These are phyloP conservation scores for Sphaeramia orbicularis DNA, from an alignment of 2,797 vertebrate species.

Conservation along the genomic window DNA sequence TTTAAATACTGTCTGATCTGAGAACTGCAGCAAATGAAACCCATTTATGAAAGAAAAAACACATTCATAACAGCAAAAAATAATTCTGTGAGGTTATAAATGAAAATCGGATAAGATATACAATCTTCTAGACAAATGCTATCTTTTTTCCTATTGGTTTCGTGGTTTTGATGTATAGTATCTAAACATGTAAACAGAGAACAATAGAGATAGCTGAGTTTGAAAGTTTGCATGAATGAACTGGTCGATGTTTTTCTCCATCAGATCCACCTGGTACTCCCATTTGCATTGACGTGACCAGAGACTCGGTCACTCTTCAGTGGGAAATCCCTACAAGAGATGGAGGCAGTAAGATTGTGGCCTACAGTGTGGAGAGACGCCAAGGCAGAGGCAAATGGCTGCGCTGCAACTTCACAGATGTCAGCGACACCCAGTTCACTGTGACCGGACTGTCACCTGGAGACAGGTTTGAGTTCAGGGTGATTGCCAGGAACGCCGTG, in stretches of 20 bases:
- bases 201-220: too few species aligned
- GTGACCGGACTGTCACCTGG: conserved; percentile 93
- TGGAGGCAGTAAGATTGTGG: conserved; percentile 97
- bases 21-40: neutral
- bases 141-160: too few species aligned
- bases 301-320: conserved; percentile 96
- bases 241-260: conserved; percentile 7
- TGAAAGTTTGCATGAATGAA: neutral
- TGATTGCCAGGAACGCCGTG: conserved; percentile 97
- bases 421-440: conserved; percentile 95
- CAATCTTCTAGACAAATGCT: too few species aligned
- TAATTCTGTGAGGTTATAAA: too few species aligned
- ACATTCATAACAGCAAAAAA: neutral
- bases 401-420: conserved; percentile 96
- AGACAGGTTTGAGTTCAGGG: conserved; percentile 96
- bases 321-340: conserved; percentile 94
- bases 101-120: too few species aligned
- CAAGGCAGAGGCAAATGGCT: conserved; percentile 94
- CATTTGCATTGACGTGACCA: conserved; percentile 96
- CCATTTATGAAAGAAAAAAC: neutral
- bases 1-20: neutral
- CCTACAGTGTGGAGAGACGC: conserved; percentile 95
- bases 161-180: too few species aligned
- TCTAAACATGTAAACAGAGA: too few species aligned
- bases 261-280: conserved; percentile 97